Evolutionary conservation across 2,888 invertebrate species (phyloP), one percentile per base, ranked within the genome.

Genomic region (Ctena decussata): DNA sequence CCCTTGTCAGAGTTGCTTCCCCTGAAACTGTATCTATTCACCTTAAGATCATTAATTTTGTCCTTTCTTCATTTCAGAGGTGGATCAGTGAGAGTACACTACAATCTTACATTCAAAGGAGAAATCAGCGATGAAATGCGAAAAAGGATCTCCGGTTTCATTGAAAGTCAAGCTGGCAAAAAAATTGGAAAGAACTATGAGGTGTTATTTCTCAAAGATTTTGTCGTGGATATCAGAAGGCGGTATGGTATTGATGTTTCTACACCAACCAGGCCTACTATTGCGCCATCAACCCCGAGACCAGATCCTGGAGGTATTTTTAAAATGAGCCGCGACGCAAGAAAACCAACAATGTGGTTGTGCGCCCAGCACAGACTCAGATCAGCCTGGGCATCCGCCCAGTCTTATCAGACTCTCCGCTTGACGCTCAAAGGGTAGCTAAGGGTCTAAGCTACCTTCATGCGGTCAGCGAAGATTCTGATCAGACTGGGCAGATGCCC

Each of bases 151-250:
- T 80, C 83, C 12, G 60, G 71, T 46, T 84, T 90, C 15, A 85
- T 91, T 32, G 83, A 85, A 24, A 75, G 81, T 18, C 85, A 86
- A 37, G 77, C 90, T 0, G 83, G 27, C 24, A 84, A 83, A 46
- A 77, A 70, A 2, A 82, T 87, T 15, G 91, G 90, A 0, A 44
- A 32, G 11, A 82, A 84, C 30, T 90, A 90, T 80, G 76, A 86
- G 65, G 85, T 88, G 1, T 32, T 89, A 5, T 87, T 84, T 49
- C 83, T 91, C 2, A 83, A 85, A 73, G 86, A 90, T 69, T 90
- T 89, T 60, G 75, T 91, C 30, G 85, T 91, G 0, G 90, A 89
- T 80, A 79, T 91, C 21, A 74, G 84, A n/a, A 72, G 80, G 49
- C 85, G 73, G 15, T 21, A 27, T 1, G 77, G 79, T 6, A 84